Percentiles rank a stretch among this genome's conserved stretches.
Evolutionary conservation across 2,888 invertebrate genomes (phyloP).

Genomic region (Pammene fasciana): DNA sequence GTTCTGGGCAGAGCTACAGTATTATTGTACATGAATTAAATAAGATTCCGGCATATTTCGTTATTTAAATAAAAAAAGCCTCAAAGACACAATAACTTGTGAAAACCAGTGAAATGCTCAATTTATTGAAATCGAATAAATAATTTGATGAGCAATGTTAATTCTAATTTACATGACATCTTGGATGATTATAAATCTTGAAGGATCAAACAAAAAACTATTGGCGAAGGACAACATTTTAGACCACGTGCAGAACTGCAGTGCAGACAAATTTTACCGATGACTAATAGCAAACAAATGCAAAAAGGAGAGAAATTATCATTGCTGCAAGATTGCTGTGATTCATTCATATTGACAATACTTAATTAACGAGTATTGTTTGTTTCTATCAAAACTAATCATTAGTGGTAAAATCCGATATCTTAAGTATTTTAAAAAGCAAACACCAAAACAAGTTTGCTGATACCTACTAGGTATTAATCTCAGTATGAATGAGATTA

Average conservation of each 20-base stretch:
- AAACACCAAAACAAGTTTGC: background rate
- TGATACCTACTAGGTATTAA: background rate
- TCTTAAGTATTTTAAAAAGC: background rate
- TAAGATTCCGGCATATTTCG: constrained; percentile 65
- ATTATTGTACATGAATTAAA: constrained; percentile 69
- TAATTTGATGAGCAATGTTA: too few relatives aligned
- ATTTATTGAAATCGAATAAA: background rate
- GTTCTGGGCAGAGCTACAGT: constrained; percentile 53
- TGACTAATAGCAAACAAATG: background rate
- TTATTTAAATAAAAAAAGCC: constrained; percentile 26
- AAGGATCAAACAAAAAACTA: too few relatives aligned
- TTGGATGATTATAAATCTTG: too few relatives aligned
- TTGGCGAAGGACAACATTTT: background rate
- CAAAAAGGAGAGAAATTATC: background rate
- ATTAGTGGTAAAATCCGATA: too few relatives aligned
- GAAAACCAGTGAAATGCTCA: background rate
- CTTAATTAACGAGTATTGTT: background rate
- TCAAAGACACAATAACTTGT: background rate
- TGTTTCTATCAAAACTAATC: too few relatives aligned
- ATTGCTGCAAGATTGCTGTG: background rate
- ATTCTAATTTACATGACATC: too few relatives aligned
- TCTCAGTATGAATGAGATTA: constrained; percentile 1
- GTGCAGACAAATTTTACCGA: background rate
- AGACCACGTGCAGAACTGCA: background rate
- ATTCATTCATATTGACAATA: background rate